Evolutionary conservation across 2,888 invertebrate genomes (phyloP), one percentile per base, ranked within the genome.

Genomic region (Gari tellinella): DNA sequence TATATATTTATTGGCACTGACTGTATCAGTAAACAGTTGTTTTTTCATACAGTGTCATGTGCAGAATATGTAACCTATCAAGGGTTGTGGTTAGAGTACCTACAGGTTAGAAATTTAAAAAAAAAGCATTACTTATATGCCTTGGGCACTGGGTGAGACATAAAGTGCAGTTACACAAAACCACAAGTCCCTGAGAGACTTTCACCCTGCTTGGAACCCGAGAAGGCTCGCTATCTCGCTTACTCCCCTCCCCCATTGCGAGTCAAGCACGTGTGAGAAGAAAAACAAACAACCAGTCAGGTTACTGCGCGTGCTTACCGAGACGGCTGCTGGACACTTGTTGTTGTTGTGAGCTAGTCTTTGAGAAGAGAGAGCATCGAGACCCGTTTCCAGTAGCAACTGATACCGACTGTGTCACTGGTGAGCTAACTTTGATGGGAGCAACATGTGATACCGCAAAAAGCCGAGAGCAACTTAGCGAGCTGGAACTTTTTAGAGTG

Each of bases 221-320:
- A 78, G 78, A 78, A 78, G 74, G 43, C 65, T 48, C 40, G 55
- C 55, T 70, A 63, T 66, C 58, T 25, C 37, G 37, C n/a, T 38
- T 37, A 38, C 48, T 46, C 45, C 77, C 77, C 66, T 67, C 63
- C 69, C 73, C 60, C 61, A 31, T 69, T 65, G 66, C 72, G 69
- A 61, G 78, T 53, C 26, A 37, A 48, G 66, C 78, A 73, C 78
- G 78, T 73, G 78, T 53, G 56, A 31, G 40, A 31, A 73, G 65
- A 73, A 62, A 78, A 78, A 78, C 70, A 78, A 78, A 66, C 72
- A 58, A 67, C 73, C 78, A 78, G 78, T 78, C 69, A 78, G 57
- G 65, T 61, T 57, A 65, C 69, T 53, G 77, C 62, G 72, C 72
- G 77, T 62, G 52, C 41, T 48, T 7, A 31, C 31, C 31, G 31